phyloP scores from a whole-genome alignment of 2,888 invertebrate genomes.

The Lapara coniferarum region DNA sequence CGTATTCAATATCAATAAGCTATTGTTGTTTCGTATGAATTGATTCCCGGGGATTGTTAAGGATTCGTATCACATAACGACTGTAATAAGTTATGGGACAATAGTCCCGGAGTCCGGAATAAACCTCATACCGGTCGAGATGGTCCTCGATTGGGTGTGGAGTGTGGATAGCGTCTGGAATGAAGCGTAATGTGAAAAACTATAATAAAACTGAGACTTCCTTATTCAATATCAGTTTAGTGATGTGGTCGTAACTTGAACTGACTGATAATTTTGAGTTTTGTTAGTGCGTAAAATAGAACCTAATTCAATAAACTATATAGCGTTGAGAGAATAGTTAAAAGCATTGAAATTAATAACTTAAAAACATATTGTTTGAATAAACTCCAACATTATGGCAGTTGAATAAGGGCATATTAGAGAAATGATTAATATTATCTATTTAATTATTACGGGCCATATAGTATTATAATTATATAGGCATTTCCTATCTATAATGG shows the following conservation, averaged over 20 bases:
- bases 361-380: too few relatives aligned
- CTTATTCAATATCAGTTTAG: not conserved
- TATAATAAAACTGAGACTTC: not conserved
- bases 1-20: constrained; percentile 56
- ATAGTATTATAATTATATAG: too few relatives aligned
- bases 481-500: too few relatives aligned
- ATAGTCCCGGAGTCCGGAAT: constrained; percentile 32
- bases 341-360: too few relatives aligned
- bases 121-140: constrained; percentile 26
- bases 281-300: not conserved
- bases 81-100: constrained; percentile 64
- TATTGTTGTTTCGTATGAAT: constrained; percentile 55
- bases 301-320: not conserved
- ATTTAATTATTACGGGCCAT: too few relatives aligned
- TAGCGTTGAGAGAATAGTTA: too few relatives aligned
- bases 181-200: constrained; percentile 10
- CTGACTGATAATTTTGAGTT: not conserved
- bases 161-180: not conserved
- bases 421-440: too few relatives aligned
- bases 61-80: constrained; percentile 69
- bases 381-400: too few relatives aligned
- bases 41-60: constrained; percentile 57
- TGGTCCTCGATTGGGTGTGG: constrained; percentile 23
- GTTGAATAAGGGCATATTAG: too few relatives aligned
- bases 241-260: constrained; percentile 5